Percentiles rank a stretch among this genome's conserved stretches.
Conservation (phyloP, 1,140 invertebrate genomes). For the Tetragonula clypearis region DNA sequence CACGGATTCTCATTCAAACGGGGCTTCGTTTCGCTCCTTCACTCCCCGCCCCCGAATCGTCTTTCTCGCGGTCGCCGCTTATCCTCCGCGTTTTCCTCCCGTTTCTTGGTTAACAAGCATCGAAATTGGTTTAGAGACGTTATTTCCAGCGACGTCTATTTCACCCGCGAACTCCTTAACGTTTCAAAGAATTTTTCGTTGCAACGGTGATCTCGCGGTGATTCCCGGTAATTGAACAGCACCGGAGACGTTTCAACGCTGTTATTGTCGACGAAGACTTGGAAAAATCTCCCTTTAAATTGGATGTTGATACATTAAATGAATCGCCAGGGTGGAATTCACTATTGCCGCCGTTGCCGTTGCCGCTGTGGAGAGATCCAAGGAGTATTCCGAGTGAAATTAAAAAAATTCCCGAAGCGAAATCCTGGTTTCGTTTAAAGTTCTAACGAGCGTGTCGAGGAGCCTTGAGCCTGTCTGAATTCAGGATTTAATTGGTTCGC, state of each 20-base stretch:
- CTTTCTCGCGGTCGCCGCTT: conserved; percentile 22
- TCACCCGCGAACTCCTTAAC: not conserved
- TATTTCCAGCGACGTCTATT: not conserved
- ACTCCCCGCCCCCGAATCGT: not conserved
- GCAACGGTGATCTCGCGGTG: not conserved
- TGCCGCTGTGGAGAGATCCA: not conserved
- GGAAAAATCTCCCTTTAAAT: conserved; percentile 16
- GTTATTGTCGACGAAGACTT: not conserved
- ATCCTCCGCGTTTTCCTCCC: conserved; percentile 26
- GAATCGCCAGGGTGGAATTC: not conserved
- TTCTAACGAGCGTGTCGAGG: conserved; percentile 28
- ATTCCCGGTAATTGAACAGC: conserved; percentile 11
- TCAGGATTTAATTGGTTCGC: conserved; percentile 34
- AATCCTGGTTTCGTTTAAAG: conserved; percentile 17
- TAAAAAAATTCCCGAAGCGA: conserved; percentile 19
- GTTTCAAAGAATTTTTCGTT: not conserved
- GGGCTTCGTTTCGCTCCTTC: conserved; percentile 1
- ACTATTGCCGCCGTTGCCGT: not conserved
- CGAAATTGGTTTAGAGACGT: conserved; percentile 22
- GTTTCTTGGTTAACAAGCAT: conserved; percentile 27
- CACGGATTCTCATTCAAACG: conserved; percentile 22
- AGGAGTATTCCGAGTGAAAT: not conserved
- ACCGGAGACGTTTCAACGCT: not conserved
- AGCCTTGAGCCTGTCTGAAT: conserved; percentile 8
- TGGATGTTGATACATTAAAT: conserved; percentile 12